phyloP scores from a whole-genome alignment of 2,888 invertebrate genomes.

The Dendrolimus pini region DNA sequence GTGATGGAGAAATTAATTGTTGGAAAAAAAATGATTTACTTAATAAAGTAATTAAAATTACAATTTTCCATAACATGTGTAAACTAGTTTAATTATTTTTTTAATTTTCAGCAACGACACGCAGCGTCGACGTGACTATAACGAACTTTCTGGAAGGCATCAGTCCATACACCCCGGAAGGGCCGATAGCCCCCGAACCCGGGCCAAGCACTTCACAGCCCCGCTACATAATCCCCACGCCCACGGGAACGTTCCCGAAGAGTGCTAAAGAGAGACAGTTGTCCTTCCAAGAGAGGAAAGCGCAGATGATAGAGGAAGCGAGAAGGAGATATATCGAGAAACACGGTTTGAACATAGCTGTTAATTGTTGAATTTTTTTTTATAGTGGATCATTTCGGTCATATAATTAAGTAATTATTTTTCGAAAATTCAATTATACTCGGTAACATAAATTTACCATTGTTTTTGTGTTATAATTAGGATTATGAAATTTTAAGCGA shows the following conservation, averaged over 20 bases:
- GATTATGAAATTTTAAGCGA: no score
- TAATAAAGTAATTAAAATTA: no score
- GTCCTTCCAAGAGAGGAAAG: conserved; percentile 88
- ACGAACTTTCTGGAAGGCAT: conserved; percentile 88
- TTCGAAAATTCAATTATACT: no score
- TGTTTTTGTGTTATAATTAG: no score
- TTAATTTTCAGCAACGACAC: conserved; percentile 76
- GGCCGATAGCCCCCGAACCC: conserved; percentile 18
- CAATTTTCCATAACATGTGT: no score
- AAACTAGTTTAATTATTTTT: no score
- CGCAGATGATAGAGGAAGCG: conserved; percentile 86
- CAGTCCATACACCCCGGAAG: conserved; percentile 74
- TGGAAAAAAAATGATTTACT: no score
- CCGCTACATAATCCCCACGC: conserved; percentile 42
- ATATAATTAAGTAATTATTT: conserved; percentile 6
- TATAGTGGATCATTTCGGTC: conserved; percentile 14
- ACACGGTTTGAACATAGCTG: conserved; percentile 73
- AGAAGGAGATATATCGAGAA: conserved; percentile 87
- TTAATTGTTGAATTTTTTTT: conserved; percentile 29
- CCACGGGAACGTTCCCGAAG: conserved; percentile 67
- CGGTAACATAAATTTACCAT: no score
- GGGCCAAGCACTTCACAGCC: conserved; percentile 13
- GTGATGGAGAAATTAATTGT: no score
- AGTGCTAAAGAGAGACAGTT: conserved; percentile 79
- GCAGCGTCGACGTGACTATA: conserved; percentile 87